phyloP scores from a whole-genome alignment of 2,888 invertebrate species.

The Apeira syringaria region DNA sequence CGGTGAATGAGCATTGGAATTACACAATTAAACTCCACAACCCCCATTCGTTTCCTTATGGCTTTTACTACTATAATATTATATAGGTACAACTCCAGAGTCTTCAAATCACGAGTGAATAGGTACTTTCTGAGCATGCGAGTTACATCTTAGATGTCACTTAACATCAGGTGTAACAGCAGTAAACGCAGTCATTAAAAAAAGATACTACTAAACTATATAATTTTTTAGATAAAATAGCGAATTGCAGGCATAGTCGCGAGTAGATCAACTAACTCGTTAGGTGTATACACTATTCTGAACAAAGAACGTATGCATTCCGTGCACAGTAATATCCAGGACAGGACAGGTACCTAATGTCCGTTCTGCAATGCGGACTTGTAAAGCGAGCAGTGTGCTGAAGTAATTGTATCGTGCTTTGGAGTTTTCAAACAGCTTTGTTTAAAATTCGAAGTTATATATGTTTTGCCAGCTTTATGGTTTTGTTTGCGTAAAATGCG shows the following conservation, averaged over 20 bases:
- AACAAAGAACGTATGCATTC: neutral
- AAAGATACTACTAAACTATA: no score
- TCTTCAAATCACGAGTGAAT: no score
- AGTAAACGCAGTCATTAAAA: no score
- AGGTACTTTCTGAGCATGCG: no score
- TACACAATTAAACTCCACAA: no score
- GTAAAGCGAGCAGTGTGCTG: constrained; percentile 3
- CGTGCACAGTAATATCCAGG: neutral
- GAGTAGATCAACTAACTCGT: neutral
- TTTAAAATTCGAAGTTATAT: neutral
- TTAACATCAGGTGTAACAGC: no score
- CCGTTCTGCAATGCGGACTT: neutral
- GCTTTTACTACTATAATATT: no score
- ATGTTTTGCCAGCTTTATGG: neutral
- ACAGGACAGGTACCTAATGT: constrained; percentile 2
- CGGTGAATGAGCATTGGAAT: no score
- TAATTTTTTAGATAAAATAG: no score
- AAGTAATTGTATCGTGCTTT: constrained; percentile 12
- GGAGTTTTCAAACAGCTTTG: neutral
- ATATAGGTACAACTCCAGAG: no score
- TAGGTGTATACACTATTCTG: neutral
- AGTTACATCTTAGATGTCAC: no score
- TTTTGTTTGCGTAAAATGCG: neutral
- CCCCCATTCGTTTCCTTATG: no score
- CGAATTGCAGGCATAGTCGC: neutral